These are phyloP conservation scores for Ophiodon elongatus DNA, from an alignment of 2,113 vertebrate genomes.

Conservation along the genomic window DNA sequence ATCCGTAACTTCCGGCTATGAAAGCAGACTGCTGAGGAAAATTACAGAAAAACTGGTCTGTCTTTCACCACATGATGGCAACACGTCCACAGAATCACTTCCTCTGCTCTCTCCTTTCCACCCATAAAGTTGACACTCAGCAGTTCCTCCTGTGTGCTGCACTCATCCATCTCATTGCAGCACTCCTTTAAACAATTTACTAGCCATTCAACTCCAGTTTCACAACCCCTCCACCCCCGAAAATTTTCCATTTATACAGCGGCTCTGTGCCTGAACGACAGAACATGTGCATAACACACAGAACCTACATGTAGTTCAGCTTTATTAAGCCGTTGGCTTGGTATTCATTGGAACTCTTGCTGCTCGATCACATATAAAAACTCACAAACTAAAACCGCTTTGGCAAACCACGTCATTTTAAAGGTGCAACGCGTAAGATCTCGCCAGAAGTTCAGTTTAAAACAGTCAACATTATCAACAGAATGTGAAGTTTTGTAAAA, in stretches of 20 bases:
- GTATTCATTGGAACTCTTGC: not conserved
- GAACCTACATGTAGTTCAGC: not conserved
- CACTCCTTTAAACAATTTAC: conserved; percentile 51
- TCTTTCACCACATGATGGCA: conserved; percentile 69
- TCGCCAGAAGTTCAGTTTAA: not conserved
- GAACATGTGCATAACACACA: not conserved
- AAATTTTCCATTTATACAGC: conserved; percentile 34
- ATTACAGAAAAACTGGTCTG: not conserved
- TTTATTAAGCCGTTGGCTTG: not conserved
- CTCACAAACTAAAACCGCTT: not conserved
- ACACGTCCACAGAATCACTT: not conserved
- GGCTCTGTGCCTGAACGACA: not conserved
- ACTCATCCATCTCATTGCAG: conserved; percentile 51
- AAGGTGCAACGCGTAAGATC: not conserved
- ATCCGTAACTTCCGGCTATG: not conserved
- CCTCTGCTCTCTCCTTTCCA: not conserved
- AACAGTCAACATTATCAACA: not conserved
- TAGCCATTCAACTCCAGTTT: conserved; percentile 23
- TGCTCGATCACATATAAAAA: not conserved
- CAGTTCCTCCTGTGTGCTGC: conserved; percentile 47
- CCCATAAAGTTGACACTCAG: conserved; percentile 43
- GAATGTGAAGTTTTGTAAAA: too few relatives aligned
- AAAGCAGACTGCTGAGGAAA: not conserved
- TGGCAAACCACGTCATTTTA: not conserved
- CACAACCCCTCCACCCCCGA: not conserved